These are phyloP conservation scores for Hyla sarda DNA, from an alignment of 2,113 vertebrate genomes.

Conservation along the genomic window DNA sequence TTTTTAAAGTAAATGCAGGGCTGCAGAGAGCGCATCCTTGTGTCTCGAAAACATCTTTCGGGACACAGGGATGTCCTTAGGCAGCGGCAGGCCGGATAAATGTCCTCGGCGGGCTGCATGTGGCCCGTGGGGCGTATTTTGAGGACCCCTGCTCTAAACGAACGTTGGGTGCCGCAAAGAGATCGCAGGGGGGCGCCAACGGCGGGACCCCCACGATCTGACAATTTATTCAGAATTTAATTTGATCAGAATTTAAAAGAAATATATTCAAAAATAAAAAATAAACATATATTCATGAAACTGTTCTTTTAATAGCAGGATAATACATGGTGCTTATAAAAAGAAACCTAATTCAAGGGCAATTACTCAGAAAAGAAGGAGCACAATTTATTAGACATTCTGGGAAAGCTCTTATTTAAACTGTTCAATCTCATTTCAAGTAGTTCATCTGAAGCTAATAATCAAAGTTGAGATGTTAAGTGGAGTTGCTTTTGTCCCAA, in stretches of 20 bases:
- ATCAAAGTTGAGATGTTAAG: background rate
- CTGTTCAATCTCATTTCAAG: background rate
- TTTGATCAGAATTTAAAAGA: background rate
- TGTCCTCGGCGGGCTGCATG: too few species aligned
- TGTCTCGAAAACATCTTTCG: too few species aligned
- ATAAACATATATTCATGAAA: background rate
- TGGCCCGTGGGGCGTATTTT: too few species aligned
- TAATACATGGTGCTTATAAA: background rate
- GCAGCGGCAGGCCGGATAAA: too few species aligned
- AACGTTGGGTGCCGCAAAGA: too few species aligned
- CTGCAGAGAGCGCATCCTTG: too few species aligned
- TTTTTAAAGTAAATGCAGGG: too few species aligned
- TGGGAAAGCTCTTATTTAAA: background rate
- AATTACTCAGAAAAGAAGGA: background rate
- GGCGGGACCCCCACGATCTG: too few species aligned
- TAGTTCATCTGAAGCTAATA: background rate
- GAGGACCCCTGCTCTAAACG: too few species aligned
- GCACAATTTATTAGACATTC: background rate
- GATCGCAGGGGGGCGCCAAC: too few species aligned
- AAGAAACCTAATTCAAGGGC: constrained; percentile 3
- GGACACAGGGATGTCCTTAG: too few species aligned
- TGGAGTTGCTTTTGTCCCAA: background rate
- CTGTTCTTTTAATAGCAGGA: background rate
- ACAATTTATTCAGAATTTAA: too few species aligned
- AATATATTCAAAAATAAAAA: background rate